phyloP scores from a whole-genome alignment of 2,797 vertebrate species.

The Lithobates pipiens region DNA sequence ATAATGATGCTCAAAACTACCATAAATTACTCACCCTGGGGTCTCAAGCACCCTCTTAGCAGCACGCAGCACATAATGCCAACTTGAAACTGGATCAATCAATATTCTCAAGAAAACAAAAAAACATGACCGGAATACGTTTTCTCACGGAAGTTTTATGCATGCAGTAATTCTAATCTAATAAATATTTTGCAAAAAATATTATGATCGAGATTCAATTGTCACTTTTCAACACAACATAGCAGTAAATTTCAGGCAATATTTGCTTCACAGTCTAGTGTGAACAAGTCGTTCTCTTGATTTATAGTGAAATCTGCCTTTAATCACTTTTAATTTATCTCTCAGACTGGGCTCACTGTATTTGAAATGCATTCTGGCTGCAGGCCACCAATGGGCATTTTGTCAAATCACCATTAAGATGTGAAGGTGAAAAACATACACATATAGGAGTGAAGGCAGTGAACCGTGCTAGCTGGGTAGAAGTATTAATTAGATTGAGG shows the following conservation, averaged over 20 bases:
- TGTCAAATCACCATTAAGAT: slow-evolving; percentile 36
- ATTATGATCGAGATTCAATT: neutral
- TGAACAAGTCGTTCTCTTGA: slow-evolving; percentile 7
- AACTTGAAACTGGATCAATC: too few relatives aligned
- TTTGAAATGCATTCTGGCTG: slow-evolving; percentile 51
- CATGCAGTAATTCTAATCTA: too few relatives aligned
- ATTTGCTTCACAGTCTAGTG: neutral
- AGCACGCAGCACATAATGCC: too few relatives aligned
- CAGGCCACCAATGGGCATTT: slow-evolving; percentile 31
- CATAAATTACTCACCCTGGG: too few relatives aligned
- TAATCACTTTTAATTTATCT: slow-evolving; percentile 40
- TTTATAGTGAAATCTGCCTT: slow-evolving; percentile 38
- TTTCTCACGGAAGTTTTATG: too few relatives aligned
- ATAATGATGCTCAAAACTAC: too few relatives aligned
- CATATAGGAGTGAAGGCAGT: neutral
- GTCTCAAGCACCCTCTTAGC: too few relatives aligned
- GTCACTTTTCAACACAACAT: neutral
- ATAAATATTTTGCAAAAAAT: too few relatives aligned
- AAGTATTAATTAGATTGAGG: slow-evolving; percentile 20
- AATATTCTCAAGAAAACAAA: too few relatives aligned
- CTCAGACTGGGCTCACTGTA: slow-evolving; percentile 17
- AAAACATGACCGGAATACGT: too few relatives aligned
- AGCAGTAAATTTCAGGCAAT: neutral
- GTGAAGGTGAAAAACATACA: slow-evolving; percentile 34
- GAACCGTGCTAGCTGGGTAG: neutral